These are phyloP conservation scores for Ifrita kowaldi DNA, from an alignment of 2,113 vertebrate species.

Conservation along the genomic window DNA sequence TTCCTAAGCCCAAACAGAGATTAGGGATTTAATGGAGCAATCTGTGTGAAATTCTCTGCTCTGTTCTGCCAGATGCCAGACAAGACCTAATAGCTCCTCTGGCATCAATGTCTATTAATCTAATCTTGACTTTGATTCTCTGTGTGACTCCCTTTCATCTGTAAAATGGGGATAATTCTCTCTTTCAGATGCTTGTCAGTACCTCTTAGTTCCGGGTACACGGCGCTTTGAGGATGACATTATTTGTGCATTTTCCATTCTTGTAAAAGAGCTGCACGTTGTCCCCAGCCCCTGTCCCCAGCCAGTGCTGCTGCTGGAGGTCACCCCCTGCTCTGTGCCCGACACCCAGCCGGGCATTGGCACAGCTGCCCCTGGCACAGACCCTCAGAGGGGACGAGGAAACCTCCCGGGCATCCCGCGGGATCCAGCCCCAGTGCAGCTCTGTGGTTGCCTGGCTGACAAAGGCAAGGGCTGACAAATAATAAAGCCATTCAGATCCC, in stretches of 20 bases:
- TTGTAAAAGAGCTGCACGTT: neutral
- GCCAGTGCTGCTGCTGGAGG: neutral
- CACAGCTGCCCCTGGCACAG: neutral
- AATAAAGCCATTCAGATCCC: neutral
- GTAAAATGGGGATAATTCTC: neutral
- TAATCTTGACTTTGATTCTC: constrained; percentile 21
- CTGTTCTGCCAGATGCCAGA: neutral
- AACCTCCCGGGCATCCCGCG: accelerated
- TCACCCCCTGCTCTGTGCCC: neutral
- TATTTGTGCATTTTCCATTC: neutral
- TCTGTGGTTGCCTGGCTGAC: neutral
- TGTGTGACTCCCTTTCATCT: neutral
- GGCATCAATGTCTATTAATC: constrained; percentile 14
- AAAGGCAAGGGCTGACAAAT: neutral
- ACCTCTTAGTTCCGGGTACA: neutral
- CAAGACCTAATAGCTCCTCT: neutral
- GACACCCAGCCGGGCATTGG: neutral
- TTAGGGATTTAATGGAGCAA: neutral
- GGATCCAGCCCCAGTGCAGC: neutral
- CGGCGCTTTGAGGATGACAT: neutral
- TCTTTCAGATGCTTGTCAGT: neutral
- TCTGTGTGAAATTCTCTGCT: neutral
- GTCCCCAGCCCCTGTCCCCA: neutral
- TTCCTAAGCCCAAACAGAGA: neutral
- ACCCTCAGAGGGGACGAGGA: neutral